These are phyloP conservation scores for Picathartes gymnocephalus DNA, from an alignment of 2,113 vertebrate species.

Conservation along the genomic window DNA sequence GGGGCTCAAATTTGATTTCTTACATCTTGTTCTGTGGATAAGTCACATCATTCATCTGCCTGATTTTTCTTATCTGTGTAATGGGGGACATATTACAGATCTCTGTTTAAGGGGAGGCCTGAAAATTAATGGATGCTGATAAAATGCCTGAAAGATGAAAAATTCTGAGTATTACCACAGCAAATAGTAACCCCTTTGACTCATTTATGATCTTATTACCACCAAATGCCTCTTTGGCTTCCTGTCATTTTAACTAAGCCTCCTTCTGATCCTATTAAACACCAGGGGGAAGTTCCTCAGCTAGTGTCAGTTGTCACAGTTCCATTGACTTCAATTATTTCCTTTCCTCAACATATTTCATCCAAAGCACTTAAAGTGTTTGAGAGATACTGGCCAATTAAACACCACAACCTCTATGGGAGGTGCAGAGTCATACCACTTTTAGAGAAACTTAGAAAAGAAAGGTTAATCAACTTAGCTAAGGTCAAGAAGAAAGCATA, in stretches of 20 bases:
- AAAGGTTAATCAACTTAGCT: constrained; percentile 4
- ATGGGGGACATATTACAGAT: background rate
- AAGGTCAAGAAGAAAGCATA: background rate
- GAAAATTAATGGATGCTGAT: constrained; percentile 15
- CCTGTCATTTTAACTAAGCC: constrained; percentile 26
- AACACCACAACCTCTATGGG: background rate
- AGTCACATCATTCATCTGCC: background rate
- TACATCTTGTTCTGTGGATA: background rate
- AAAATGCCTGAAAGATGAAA: constrained; percentile 4
- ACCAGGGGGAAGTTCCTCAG: background rate
- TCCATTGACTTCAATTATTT: constrained; percentile 54
- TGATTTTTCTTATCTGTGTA: constrained; percentile 2
- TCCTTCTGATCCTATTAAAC: constrained; percentile 46
- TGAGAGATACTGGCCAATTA: constrained; percentile 20
- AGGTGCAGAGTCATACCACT: background rate
- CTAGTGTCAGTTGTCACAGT: constrained; percentile 29
- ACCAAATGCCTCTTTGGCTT: constrained; percentile 13
- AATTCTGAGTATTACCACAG: background rate
- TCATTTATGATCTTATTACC: constrained; percentile 50
- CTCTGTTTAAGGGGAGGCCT: background rate
- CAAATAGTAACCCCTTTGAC: constrained; percentile 40
- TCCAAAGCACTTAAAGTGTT: background rate
- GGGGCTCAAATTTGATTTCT: background rate
- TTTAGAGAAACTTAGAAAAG: background rate
- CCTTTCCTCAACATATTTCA: constrained; percentile 19